Percentiles rank a stretch among this genome's conserved stretches.
phyloP scores from a whole-genome alignment of 2,113 vertebrate species.

The Diadophis punctatus region DNA sequence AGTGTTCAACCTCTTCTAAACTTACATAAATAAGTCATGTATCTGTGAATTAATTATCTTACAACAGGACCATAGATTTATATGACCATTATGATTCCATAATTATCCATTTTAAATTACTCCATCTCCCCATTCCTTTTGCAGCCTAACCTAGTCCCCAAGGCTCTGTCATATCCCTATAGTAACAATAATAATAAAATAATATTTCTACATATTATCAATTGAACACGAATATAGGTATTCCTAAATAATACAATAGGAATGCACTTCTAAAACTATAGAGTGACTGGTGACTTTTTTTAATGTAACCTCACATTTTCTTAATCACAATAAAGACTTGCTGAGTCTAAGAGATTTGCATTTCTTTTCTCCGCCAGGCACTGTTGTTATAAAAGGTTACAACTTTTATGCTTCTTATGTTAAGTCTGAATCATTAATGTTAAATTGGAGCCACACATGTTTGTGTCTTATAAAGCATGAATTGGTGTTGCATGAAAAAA shows the following conservation, averaged over 20 bases:
- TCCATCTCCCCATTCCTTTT: not conserved
- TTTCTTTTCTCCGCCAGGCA: not conserved
- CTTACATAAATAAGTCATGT: not conserved
- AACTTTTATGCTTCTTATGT: not conserved
- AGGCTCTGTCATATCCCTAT: not conserved
- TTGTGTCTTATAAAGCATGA: slow-evolving; percentile 34
- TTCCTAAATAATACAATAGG: not conserved
- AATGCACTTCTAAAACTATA: not conserved
- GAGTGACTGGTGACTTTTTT: not conserved
- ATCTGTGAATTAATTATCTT: not conserved
- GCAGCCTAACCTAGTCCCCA: not conserved
- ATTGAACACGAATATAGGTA: not conserved
- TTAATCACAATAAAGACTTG: not conserved
- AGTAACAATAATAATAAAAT: not conserved
- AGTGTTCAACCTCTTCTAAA: not conserved
- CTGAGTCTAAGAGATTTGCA: not conserved
- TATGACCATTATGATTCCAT: not conserved
- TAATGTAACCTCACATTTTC: not conserved
- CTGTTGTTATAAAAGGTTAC: not conserved
- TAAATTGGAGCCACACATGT: slow-evolving; percentile 9
- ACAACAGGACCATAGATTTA: not conserved
- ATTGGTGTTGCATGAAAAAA: slow-evolving; percentile 39
- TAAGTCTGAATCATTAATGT: slow-evolving; percentile 18
- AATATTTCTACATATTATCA: not conserved
- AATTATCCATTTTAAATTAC: not conserved